Evolutionary conservation across 2,888 invertebrate genomes (phyloP).

Genomic region (Belgica antarctica): DNA sequence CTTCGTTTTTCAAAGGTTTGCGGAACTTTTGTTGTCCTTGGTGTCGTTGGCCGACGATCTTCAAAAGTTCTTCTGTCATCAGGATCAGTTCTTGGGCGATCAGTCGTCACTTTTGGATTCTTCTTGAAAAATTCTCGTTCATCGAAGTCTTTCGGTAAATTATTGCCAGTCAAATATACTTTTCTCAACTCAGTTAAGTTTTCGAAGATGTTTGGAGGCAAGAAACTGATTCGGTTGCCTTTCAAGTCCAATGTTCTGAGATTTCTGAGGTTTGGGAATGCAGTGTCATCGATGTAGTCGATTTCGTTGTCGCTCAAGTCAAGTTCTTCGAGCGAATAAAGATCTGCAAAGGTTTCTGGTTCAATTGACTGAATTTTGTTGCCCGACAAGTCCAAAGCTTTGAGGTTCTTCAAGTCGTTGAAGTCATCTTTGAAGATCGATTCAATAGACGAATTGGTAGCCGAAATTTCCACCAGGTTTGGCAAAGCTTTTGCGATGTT

Average conservation of each 20-base stretch:
- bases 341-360: slow-evolving; percentile 45
- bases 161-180: slow-evolving; percentile 44
- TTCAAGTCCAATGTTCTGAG: slow-evolving; percentile 45
- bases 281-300: slow-evolving; percentile 44
- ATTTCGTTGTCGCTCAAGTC: slow-evolving; percentile 45
- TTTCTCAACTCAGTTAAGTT: not conserved
- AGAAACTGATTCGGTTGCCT: slow-evolving; percentile 44
- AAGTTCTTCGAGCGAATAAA: slow-evolving; percentile 44
- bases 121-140: not conserved
- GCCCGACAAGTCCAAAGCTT: slow-evolving; percentile 44
- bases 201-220: slow-evolving; percentile 45
- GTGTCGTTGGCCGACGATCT: too few species aligned
- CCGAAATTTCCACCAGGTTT: slow-evolving; percentile 17
- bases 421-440: not conserved
- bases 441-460: slow-evolving; percentile 23
- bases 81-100: not conserved
- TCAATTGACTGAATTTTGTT: slow-evolving; percentile 45
- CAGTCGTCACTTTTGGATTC: not conserved
- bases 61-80: too few species aligned
- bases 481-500: slow-evolving; percentile 1
- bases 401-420: slow-evolving; percentile 44
- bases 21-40: not conserved
- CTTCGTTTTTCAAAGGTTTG: too few species aligned
- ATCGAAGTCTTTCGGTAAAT: not conserved
- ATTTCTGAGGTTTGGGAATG: slow-evolving; percentile 45